These are phyloP conservation scores for Poicephalus gulielmi DNA, from an alignment of 2,113 vertebrate species.

Conservation along the genomic window DNA sequence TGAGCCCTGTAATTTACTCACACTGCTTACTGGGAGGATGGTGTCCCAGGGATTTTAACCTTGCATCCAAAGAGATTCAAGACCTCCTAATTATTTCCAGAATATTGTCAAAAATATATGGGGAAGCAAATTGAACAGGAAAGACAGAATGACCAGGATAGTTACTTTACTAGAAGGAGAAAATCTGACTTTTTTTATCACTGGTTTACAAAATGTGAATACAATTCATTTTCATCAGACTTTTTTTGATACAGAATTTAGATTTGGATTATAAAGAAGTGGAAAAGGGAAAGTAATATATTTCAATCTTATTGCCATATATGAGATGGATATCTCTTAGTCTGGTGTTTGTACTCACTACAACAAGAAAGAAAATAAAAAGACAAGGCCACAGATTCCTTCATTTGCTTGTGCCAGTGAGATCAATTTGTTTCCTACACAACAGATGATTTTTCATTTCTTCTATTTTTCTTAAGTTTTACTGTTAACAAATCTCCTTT, in stretches of 20 bases:
- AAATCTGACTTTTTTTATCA: not conserved
- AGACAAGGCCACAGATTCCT: not conserved
- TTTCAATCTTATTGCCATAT: not conserved
- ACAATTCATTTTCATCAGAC: not conserved
- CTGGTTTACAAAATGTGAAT: not conserved
- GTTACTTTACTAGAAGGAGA: not conserved
- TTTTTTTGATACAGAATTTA: not conserved
- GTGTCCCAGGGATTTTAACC: not conserved
- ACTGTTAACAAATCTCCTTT: not conserved
- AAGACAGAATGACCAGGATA: not conserved
- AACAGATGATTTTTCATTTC: not conserved
- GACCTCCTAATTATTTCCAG: slow-evolving; percentile 40
- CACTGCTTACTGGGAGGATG: not conserved
- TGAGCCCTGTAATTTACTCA: slow-evolving; percentile 38
- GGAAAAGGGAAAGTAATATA: not conserved
- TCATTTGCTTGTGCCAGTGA: not conserved
- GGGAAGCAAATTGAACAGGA: not conserved
- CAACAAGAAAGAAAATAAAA: not conserved
- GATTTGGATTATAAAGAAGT: not conserved
- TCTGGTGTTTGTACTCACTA: not conserved
- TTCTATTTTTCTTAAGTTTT: not conserved
- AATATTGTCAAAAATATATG: slow-evolving; percentile 7
- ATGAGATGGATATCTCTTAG: not conserved
- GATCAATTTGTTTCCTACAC: not conserved
- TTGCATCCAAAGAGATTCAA: not conserved